Evolutionary conservation across 2,113 vertebrate species (phyloP), one percentile per base, ranked within the genome.

Genomic region (Aphyosemion australe): DNA sequence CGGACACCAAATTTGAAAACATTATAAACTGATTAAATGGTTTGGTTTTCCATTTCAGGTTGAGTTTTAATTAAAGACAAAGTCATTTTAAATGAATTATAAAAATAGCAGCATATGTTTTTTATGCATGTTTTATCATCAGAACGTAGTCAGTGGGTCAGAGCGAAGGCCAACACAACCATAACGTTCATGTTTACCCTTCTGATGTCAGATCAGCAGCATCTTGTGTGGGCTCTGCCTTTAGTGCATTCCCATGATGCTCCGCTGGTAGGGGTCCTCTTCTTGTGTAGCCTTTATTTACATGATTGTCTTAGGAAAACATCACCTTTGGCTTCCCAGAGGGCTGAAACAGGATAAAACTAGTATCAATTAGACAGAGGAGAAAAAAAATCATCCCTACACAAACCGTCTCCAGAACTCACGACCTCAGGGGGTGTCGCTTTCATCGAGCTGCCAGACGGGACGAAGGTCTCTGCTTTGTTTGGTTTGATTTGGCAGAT

Each of bases 211-310:
- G 74, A 78, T 66, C 47, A 21, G 60, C 90, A 68, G 60, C 90
- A 68, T 82, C 90, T 88, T 92, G 89, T 91, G 90, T 91, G 90
- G 90, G 85, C 90, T 69, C 49, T 59, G 68, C 19, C 52, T 84
- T 59, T 32, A 75, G 76, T 61, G 79, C 79, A 85, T 92, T 91
- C 90, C 83, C 90, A 92, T 90, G 80, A 84, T 88, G 82, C 67
- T 68, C 50, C 81, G 77, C 83, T 80, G 66, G 77, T 64, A 71
- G 80, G 87, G 78, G 81, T 76, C 69, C 85, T 85, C 62, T 79
- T 68, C 47, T 79, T 64, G 34, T 65, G 66, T 67, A 77, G 72
- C 45, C 52, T 87, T 78, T 92, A 83, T 91, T 91, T 89, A 87
- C 80, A 82, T 64, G 65, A 87, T 84, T 71, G 6, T 81, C 72